phyloP scores from a whole-genome alignment of 2,797 vertebrate genomes.

The Pyrocephalus nanus region DNA sequence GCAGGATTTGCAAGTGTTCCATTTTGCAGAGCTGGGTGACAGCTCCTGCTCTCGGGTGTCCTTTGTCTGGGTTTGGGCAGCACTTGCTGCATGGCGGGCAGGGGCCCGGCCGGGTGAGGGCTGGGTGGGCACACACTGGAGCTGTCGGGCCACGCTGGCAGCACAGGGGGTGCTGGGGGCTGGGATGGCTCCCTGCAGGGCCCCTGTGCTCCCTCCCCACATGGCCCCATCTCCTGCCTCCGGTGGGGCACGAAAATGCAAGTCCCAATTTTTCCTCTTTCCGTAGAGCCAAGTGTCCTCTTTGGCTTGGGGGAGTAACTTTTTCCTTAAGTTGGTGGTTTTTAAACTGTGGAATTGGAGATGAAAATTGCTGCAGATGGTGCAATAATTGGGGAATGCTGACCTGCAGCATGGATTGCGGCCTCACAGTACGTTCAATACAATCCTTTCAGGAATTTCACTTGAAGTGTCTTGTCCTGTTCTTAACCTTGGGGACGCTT shows the following conservation, averaged over 20 bases:
- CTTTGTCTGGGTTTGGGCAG: neutral
- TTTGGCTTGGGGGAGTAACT: neutral
- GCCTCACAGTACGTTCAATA: neutral
- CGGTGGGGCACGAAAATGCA: neutral
- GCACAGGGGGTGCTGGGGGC: neutral
- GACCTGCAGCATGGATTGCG: neutral
- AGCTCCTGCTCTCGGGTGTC: neutral
- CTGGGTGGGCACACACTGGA: neutral
- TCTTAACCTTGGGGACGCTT: neutral
- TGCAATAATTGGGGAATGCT: neutral
- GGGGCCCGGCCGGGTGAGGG: neutral
- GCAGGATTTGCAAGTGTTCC: neutral
- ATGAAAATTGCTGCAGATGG: neutral
- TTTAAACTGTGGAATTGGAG: neutral
- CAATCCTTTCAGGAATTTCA: neutral
- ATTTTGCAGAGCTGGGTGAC: neutral
- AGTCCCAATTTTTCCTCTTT: neutral
- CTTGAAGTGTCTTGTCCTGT: neutral
- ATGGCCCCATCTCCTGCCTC: neutral
- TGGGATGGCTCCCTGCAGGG: neutral
- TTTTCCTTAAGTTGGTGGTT: neutral
- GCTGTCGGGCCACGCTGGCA: neutral
- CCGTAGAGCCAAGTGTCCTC: neutral
- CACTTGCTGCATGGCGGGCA: no score
- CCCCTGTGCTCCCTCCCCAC: fast-evolving